These are phyloP conservation scores for Dicrostonyx torquatus DNA, from an alignment of 2,797 vertebrate genomes.

Conservation along the genomic window DNA sequence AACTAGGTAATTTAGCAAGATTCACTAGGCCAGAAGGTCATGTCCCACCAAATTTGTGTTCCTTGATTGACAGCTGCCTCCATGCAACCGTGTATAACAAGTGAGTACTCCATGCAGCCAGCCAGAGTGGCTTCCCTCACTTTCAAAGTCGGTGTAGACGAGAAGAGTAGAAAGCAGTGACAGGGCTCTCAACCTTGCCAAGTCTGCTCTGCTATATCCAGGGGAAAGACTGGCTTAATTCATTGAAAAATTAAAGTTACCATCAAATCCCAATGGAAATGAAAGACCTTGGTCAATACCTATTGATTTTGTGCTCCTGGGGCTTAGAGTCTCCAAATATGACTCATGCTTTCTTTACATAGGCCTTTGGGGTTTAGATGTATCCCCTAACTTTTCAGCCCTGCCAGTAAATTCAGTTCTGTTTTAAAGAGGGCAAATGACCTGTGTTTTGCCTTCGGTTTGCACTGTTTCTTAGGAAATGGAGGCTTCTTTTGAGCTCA, in stretches of 20 bases:
- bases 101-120: not conserved
- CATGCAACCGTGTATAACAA: too few species aligned
- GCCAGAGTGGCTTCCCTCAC: not conserved
- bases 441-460: not conserved
- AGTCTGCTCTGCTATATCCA: conserved; percentile 32
- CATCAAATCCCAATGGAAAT: conserved; percentile 66
- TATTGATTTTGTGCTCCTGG: conserved; percentile 69
- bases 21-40: not conserved
- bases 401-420: not conserved
- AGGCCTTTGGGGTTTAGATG: conserved; percentile 16
- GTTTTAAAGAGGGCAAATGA: not conserved
- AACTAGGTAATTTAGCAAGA: not conserved
- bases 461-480: not conserved
- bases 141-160: rapidly evolving
- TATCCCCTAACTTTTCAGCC: not conserved
- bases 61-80: not conserved
- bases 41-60: not conserved
- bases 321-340: not conserved
- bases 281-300: conserved; percentile 66
- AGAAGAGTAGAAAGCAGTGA: not conserved
- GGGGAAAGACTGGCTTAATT: conserved; percentile 63
- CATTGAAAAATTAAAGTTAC: conserved; percentile 72
- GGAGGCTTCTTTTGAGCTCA: not conserved
- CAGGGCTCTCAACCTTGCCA: not conserved
- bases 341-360: conserved; percentile 23